These are phyloP conservation scores for Lacerta agilis DNA, from an alignment of 2,797 vertebrate species.

Conservation along the genomic window DNA sequence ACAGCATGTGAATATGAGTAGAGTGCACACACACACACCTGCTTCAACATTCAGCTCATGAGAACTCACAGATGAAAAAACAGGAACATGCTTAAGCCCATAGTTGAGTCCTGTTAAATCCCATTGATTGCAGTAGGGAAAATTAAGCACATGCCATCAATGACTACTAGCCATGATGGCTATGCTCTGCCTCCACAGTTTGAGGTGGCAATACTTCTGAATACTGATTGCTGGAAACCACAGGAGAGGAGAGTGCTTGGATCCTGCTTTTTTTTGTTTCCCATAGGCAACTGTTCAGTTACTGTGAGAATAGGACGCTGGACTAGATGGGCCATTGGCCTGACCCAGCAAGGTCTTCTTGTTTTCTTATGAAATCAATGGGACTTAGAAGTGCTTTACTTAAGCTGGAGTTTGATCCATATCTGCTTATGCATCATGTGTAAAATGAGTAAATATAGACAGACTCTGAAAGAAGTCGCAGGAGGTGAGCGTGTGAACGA, in stretches of 20 bases:
- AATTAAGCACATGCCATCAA: background rate
- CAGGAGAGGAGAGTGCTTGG: too few relatives aligned
- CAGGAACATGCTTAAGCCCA: background rate
- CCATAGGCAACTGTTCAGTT: too few relatives aligned
- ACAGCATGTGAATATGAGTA: background rate
- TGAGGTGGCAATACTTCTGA: too few relatives aligned
- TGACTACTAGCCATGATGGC: too few relatives aligned
- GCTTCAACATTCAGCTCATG: background rate
- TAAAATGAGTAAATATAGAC: constrained; percentile 25
- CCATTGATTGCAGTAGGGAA: background rate
- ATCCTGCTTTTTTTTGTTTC: too few relatives aligned
- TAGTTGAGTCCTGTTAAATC: background rate
- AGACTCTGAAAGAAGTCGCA: constrained; percentile 21
- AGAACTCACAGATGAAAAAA: background rate
- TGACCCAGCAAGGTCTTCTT: too few relatives aligned
- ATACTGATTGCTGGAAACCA: too few relatives aligned
- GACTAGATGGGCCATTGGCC: too few relatives aligned
- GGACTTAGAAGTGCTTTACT: background rate
- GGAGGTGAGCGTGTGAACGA: background rate
- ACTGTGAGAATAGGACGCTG: too few relatives aligned
- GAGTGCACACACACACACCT: background rate
- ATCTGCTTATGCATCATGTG: background rate
- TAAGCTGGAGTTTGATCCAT: background rate
- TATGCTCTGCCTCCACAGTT: too few relatives aligned
- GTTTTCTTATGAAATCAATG: too few relatives aligned